These are phyloP conservation scores for Fringilla coelebs DNA, from an alignment of 2,797 vertebrate species.

Conservation along the genomic window DNA sequence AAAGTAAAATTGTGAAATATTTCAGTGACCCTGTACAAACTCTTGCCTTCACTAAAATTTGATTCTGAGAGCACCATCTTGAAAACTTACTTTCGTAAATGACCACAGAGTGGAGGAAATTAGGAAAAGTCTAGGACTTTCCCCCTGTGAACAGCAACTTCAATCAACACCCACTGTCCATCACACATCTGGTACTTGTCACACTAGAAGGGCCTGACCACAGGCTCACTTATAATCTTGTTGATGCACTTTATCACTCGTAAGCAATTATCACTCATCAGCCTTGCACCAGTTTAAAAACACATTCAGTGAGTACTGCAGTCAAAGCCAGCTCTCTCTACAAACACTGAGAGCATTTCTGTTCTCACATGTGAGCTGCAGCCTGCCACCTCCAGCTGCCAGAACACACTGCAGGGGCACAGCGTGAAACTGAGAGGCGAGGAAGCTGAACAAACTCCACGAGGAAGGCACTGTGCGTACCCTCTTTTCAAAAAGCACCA, in stretches of 20 bases:
- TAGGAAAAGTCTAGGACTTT: neutral
- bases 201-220: neutral
- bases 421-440: fast-evolving
- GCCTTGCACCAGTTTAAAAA: neutral
- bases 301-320: neutral
- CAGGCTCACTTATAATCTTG: neutral
- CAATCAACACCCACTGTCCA: neutral
- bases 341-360: neutral
- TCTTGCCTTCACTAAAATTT: neutral
- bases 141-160: neutral
- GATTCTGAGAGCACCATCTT: neutral
- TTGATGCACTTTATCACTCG: neutral
- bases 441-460: neutral
- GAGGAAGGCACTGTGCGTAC: neutral
- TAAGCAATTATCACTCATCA: neutral
- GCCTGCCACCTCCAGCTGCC: neutral
- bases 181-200: neutral
- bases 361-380: neutral
- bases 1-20: neutral
- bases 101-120: neutral
- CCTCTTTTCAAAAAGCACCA: neutral
- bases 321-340: neutral
- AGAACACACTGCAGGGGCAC: neutral
- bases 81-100: neutral
- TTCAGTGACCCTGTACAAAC: neutral